Evolutionary conservation across 2,797 vertebrate species (phyloP), one percentile per base, ranked within the genome.

Genomic region (Macrochelys suwanniensis): DNA sequence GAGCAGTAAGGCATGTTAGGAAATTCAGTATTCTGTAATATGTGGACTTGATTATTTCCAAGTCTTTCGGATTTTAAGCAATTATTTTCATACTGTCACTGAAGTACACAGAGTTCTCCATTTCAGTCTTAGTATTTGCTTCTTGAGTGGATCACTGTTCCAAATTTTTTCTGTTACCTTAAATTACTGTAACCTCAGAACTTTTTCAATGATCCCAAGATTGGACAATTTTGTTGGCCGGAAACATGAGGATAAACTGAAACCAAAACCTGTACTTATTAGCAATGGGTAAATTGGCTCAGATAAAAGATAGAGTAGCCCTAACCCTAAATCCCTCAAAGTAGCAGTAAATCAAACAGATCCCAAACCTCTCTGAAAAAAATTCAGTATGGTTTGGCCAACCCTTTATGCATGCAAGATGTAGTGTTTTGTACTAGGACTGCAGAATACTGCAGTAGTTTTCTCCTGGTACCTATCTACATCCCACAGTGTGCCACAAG

Each of bases 31-130:
- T 84, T 89, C 87, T 82, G 92, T 74, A 88, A 61, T 81, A 87
- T 21, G 47, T 28, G 11, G 16, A 50, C 16, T 80, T 4, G 26
- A 84, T 56, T 83, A 51, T 80, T 89, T 93, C 50, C 92, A 37
- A 87, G 31, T 57, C 12, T 25, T 84, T 21, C 42, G n/a, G 7
- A 23, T 92, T 95, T 95, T 82, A 94, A 90, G 91, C 47, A 95
- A 93, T 71, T 91, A 51, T 85, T 93, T 96, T 94, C 89, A 93
- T 28, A 85, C 4, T 80, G 79, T 89, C 83, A 89, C 61, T 51
- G 10, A 82, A 61, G 77, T 61, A 90, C 71, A 94, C 7, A 50
- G 54, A 88, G 42, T 17, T 88, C 33, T 74, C 16, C n/a, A 80
- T 68, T 84, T 92, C 57, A 86, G 65, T 85, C 85, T 47, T 79